phyloP scores from a whole-genome alignment of 2,888 invertebrate genomes.

The Ochropleura plecta region DNA sequence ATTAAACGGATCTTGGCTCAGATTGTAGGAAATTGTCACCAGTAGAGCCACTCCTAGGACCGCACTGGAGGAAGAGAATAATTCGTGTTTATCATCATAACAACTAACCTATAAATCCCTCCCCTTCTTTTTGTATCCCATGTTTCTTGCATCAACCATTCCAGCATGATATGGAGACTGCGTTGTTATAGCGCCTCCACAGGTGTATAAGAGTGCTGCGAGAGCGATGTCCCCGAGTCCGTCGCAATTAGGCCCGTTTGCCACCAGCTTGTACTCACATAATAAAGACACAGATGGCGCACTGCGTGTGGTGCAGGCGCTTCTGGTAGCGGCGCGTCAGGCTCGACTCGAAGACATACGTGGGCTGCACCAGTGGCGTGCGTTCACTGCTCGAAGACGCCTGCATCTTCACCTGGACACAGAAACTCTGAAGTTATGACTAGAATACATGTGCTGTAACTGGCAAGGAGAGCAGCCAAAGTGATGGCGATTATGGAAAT shows the following conservation, averaged over 20 bases:
- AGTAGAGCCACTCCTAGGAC: conserved; percentile 88
- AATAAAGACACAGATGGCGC: conserved; percentile 92
- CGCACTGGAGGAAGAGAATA: conserved; percentile 77
- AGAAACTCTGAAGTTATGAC: background rate
- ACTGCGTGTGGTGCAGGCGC: conserved; percentile 91
- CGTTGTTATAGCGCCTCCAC: no score
- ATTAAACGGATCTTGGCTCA: conserved; percentile 70
- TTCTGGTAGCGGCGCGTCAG: conserved; percentile 87
- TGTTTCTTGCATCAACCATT: background rate
- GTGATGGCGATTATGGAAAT: background rate
- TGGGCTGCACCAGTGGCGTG: conserved; percentile 89
- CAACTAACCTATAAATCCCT: no score
- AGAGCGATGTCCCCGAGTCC: background rate
- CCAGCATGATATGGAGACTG: background rate
- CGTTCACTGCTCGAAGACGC: conserved; percentile 85
- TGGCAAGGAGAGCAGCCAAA: background rate
- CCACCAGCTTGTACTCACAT: conserved; percentile 90
- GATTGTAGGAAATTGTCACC: conserved; percentile 89
- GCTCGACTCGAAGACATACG: conserved; percentile 89
- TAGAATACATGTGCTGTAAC: background rate
- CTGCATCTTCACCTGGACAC: conserved; percentile 75
- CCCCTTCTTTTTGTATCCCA: background rate
- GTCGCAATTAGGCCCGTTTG: background rate
- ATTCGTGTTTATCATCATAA: background rate
- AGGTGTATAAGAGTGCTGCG: no score